A percentile compares a stretch with the other conserved stretches of the same genome.
These are phyloP conservation scores for Onchidella celtica DNA, from an alignment of 2,888 invertebrate genomes.

Conservation along the genomic window DNA sequence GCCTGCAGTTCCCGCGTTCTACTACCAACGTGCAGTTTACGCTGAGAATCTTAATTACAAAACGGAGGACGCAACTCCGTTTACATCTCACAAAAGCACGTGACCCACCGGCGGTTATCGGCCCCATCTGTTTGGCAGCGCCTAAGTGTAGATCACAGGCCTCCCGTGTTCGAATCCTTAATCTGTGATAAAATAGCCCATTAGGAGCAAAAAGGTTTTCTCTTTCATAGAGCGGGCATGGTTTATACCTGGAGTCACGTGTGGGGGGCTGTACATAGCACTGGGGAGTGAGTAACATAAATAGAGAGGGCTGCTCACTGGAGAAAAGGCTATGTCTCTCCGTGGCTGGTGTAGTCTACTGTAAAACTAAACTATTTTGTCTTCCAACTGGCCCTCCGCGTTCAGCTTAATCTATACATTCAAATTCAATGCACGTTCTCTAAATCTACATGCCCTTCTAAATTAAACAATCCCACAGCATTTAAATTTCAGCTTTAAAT, in stretches of 20 bases:
- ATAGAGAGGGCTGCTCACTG: not conserved
- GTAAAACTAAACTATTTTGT: no score
- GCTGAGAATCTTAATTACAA: no score
- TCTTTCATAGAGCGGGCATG: slow-evolving; percentile 28
- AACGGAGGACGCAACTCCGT: not conserved
- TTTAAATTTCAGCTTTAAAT: no score
- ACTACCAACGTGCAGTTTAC: no score
- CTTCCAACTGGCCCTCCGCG: no score
- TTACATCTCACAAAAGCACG: slow-evolving; percentile 5
- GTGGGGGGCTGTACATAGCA: slow-evolving; percentile 22
- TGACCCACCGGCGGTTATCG: slow-evolving; percentile 2
- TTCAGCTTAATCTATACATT: no score
- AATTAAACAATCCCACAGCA: no score
- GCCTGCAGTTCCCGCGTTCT: no score
- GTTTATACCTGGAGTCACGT: slow-evolving; percentile 11
- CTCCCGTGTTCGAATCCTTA: slow-evolving; percentile 36
- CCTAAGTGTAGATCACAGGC: slow-evolving; percentile 41
- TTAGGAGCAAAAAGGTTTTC: slow-evolving; percentile 15
- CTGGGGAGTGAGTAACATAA: not conserved
- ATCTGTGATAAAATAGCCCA: slow-evolving; percentile 50
- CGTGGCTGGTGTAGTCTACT: no score
- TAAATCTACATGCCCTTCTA: no score
- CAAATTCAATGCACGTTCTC: no score
- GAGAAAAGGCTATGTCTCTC: no score
- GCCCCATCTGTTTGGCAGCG: slow-evolving; percentile 34